Percentiles rank a stretch among this genome's conserved stretches.
These are phyloP conservation scores for Cheilosia urbana DNA, from an alignment of 2,888 invertebrate species.

Conservation along the genomic window DNA sequence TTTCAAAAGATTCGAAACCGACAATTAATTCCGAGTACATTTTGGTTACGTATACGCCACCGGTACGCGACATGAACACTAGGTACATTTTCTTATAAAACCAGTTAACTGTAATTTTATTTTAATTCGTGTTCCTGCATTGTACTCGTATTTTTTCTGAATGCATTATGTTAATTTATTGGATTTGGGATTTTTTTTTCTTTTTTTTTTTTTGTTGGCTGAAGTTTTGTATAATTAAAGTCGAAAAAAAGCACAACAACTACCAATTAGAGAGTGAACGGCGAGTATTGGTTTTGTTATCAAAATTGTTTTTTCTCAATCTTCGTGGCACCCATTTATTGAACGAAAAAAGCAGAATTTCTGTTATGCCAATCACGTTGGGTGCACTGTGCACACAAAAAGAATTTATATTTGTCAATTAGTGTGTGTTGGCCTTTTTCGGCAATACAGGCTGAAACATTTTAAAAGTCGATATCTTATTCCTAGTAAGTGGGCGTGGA, in stretches of 20 bases:
- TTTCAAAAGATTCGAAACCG: conserved; percentile 10
- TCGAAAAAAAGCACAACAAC: conserved; percentile 22
- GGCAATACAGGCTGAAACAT: conserved; percentile 18
- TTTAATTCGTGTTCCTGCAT: conserved; percentile 27
- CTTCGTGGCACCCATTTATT: conserved; percentile 18
- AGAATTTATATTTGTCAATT: conserved; percentile 65
- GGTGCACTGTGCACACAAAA: conserved; percentile 52
- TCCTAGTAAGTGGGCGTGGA: conserved; percentile 33
- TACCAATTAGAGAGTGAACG: conserved; percentile 45
- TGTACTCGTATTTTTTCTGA: conserved; percentile 35
- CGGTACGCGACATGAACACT: conserved; percentile 28
- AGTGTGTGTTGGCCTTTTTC: conserved; percentile 44
- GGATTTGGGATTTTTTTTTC: too few relatives aligned
- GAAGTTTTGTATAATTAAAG: conserved; percentile 21
- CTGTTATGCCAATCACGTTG: conserved; percentile 66
- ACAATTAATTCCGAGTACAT: conserved; percentile 37
- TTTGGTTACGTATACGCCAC: conserved; percentile 68
- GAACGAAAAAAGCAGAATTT: conserved; percentile 27
- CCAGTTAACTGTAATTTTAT: conserved; percentile 56
- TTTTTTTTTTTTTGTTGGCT: conserved; percentile 16
- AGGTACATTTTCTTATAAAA: conserved; percentile 58
- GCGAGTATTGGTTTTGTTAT: conserved; percentile 8
- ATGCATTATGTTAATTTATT: conserved; percentile 35
- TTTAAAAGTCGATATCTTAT: conserved; percentile 14
- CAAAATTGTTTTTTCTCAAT: conserved; percentile 15